Evolutionary conservation across 2,113 vertebrate species (phyloP), one percentile per base, ranked within the genome.

Genomic region (Tetraodon nigroviridis): DNA sequence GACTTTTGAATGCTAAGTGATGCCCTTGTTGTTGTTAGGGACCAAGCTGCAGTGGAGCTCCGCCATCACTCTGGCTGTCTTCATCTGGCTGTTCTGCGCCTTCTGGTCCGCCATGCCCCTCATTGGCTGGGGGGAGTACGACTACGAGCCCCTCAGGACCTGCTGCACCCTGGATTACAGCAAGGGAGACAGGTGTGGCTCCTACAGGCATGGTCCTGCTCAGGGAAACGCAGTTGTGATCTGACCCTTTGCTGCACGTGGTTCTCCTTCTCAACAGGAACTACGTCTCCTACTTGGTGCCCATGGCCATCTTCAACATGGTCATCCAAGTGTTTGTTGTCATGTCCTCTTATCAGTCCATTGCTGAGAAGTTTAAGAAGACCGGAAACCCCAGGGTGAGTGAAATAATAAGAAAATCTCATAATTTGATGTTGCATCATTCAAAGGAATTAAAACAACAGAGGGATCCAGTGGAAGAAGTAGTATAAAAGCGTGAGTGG

Each of bases 151-250:
- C 0, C 88, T 99, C 27, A 91, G 94, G 83, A 98, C 94, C 22
- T 98, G 96, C 89, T 98, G 95, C 70, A 98, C 94, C 1, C 82
- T 99, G 90, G 95, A 98, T 83, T 95, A 94, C 78, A 93, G 88
- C 83, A 94, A 89, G 76, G 92, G 92, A 70, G 94, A 95, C 90
- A 93, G 94, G 97, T 98, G 80, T 80, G 24, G 44, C 2, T 42
- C 6, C 15, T 1, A 17, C 19, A 67, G 0, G 46, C 0, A 27
- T 4, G 16, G 22, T 37, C 32, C 13, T 21, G 7, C 32, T 62
- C 15, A 29, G 17, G 41, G 16, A 40, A n/a, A 8, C 1, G 41
- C 18, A n/a, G 19, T 11, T 52, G 6, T 51, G 8, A 1, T 21
- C 22, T 29, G 12, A 57, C 3, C 3, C 2, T 15, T 37, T 1